A percentile compares a stretch with the other conserved stretches of the same genome.
Evolutionary conservation across 2,888 invertebrate species (phyloP).

Genomic region (Dynastes hyllus): DNA sequence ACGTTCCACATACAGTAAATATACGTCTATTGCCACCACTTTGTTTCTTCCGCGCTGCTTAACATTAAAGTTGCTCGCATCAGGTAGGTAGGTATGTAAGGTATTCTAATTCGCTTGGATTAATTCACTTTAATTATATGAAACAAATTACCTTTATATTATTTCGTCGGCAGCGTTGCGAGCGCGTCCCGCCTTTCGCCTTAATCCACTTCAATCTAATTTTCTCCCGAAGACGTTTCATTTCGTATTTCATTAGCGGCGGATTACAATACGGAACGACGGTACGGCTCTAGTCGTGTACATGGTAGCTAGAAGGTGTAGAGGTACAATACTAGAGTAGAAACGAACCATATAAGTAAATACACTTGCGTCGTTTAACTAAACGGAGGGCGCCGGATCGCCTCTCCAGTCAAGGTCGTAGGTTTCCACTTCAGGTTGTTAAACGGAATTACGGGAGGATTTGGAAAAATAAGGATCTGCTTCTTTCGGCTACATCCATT

Average conservation of each 20-base stretch:
- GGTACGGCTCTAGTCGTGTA: not conserved
- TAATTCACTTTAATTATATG: conserved; percentile 44
- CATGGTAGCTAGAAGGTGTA: not conserved
- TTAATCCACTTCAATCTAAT: conserved; percentile 47
- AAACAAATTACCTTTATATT: conserved; percentile 46
- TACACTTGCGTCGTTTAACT: conserved; percentile 47
- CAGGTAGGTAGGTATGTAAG: not conserved
- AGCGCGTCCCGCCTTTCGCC: not conserved
- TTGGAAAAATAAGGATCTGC: conserved; percentile 29
- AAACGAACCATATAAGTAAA: conserved; percentile 44
- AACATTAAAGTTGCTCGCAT: not conserved
- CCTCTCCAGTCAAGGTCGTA: conserved; percentile 37
- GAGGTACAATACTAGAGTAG: not conserved
- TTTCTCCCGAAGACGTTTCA: conserved; percentile 50
- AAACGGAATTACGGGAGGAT: conserved; percentile 38
- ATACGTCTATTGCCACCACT: no score
- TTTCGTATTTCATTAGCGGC: conserved; percentile 51
- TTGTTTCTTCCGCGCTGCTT: no score
- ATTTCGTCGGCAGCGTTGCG: conserved; percentile 13
- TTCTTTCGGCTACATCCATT: not conserved
- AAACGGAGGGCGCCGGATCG: conserved; percentile 30
- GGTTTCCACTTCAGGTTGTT: conserved; percentile 39
- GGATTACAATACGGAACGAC: conserved; percentile 49
- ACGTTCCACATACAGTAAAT: no score
- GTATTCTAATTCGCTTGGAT: conserved; percentile 36